phyloP scores from a whole-genome alignment of 2,113 vertebrate species.

The Elaphurus davidianus region DNA sequence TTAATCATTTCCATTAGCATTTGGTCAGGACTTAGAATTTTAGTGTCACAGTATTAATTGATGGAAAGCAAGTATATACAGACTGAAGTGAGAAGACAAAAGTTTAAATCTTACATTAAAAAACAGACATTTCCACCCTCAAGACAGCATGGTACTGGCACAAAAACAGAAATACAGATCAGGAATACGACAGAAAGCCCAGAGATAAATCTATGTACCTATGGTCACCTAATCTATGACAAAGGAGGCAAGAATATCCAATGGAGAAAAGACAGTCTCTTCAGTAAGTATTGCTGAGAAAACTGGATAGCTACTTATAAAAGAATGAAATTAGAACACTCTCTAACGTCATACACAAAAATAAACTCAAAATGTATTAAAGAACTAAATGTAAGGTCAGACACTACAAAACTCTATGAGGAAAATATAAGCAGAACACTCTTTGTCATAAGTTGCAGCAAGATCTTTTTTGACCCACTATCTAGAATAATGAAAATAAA shows the following conservation, averaged over 20 bases:
- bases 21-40: not conserved
- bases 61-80: not conserved
- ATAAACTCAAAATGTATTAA: not conserved
- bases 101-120: not conserved
- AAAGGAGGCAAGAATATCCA: not conserved
- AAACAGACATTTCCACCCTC: not conserved
- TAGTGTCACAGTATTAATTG: not conserved
- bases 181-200: not conserved
- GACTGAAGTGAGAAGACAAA: not conserved
- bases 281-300: not conserved
- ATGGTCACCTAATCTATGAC: not conserved
- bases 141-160: not conserved
- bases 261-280: not conserved
- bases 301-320: not conserved
- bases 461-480: not conserved
- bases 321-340: not conserved
- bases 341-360: not conserved
- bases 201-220: not conserved
- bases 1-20: not conserved
- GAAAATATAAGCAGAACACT: not conserved
- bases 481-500: not conserved
- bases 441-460: not conserved
- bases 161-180: not conserved
- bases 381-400: not conserved
- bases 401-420: not conserved